phyloP scores from a whole-genome alignment of 1,140 invertebrate species.

The Trichomalopsis sarcophagae region DNA sequence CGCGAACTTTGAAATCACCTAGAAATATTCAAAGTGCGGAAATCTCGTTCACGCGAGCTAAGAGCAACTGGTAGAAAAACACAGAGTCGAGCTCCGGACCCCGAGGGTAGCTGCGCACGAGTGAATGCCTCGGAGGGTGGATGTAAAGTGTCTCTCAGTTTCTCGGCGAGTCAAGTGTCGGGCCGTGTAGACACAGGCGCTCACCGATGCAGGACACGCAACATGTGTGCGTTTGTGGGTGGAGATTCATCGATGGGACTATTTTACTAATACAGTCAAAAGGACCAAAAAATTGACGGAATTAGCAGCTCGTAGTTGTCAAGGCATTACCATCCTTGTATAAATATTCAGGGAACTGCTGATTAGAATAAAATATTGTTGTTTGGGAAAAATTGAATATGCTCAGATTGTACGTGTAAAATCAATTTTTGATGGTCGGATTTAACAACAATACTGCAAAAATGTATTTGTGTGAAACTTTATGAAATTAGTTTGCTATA shows the following conservation, averaged over 20 bases:
- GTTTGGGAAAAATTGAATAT: slow-evolving; percentile 41
- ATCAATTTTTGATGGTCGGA: no score
- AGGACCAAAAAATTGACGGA: not conserved
- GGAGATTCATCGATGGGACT: slow-evolving; percentile 55
- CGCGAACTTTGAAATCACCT: no score
- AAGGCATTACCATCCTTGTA: not conserved
- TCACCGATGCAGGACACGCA: slow-evolving; percentile 43
- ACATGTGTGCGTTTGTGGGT: slow-evolving; percentile 54
- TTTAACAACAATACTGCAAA: no score
- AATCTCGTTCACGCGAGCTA: not conserved
- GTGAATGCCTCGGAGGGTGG: slow-evolving; percentile 70
- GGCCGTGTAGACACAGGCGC: slow-evolving; percentile 42
- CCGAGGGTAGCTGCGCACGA: slow-evolving; percentile 61
- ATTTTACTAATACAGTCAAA: slow-evolving; percentile 61
- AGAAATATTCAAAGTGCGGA: no score
- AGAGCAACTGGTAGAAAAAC: slow-evolving; percentile 15
- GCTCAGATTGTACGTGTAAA: no score
- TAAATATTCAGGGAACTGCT: not conserved
- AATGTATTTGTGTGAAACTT: not conserved
- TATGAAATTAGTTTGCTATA: not conserved
- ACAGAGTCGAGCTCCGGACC: slow-evolving; percentile 23
- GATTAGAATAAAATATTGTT: not conserved
- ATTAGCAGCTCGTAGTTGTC: not conserved
- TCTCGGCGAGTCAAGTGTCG: slow-evolving; percentile 70
- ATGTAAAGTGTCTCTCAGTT: slow-evolving; percentile 71